Evolutionary conservation across 2,888 invertebrate genomes (phyloP), one percentile per base, ranked within the genome.

Genomic region (Drosophila kambysellisi): DNA sequence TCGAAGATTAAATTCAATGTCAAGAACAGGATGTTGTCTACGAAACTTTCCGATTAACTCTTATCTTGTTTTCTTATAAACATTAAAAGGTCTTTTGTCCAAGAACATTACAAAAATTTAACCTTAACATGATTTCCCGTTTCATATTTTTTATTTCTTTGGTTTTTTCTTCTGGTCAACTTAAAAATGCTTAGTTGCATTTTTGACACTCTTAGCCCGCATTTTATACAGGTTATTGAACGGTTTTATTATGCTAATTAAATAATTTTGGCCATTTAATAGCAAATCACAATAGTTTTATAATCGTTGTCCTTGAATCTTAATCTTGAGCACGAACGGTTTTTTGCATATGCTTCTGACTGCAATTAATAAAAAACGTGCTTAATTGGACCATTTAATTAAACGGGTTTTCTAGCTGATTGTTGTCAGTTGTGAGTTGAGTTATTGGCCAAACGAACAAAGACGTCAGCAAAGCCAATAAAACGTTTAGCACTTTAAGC

Each of bases 251-350:
- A 65, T 52, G 64, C 12, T 65, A 62, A 65, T 77, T 77, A 50
- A 62, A n/a, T 46, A 6, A 68, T 48, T 68, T 56, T 32, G 52
- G 48, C 48, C 52, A 66, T 66, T 63, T 12, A 77, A 46, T 61
- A 0, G 56, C 56, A 63, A 74, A 65, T 62, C 30, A 53, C 30
- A 76, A 60, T 63, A 63, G 4, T 20, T 53, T 56, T 32, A 43
- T 50, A 43, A 68, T 69, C 39, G 67, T 53, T 25, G 77, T 80
- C 79, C 79, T 79, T 79, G 80, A 80, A 74, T 60, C 46, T 60
- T 33, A 63, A 63, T 64, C 69, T 69, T 79, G 48, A 56, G 35
- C 65, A 46, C 61, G 39, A 77, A 17, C 39, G 39, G 57, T 68
- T 78, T 33, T 75, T 75, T 60, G 53, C 71, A 63, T 71, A 50